Conservation (phyloP, 2,888 invertebrate genomes). For the Meandrusa payeni region DNA sequence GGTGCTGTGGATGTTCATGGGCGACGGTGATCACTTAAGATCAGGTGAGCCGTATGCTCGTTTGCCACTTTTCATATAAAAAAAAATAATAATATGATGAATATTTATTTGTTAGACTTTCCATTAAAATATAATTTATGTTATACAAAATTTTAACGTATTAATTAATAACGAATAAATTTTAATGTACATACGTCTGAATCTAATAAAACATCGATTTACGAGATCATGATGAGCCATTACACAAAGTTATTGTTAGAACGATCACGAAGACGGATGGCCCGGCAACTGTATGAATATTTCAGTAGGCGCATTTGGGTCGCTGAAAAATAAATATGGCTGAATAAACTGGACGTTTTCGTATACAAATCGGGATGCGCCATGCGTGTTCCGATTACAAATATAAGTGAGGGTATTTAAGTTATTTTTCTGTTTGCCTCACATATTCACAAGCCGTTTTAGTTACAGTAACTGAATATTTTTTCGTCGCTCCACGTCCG, state of each 20-base stretch:
- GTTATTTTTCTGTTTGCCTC: constrained; percentile 63
- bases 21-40: too few relatives aligned
- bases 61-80: too few relatives aligned
- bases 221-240: constrained; percentile 40
- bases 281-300: constrained; percentile 74
- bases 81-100: too few relatives aligned
- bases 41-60: too few relatives aligned
- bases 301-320: constrained; percentile 72
- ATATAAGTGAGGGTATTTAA: constrained; percentile 41
- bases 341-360: constrained; percentile 69
- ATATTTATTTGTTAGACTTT: too few relatives aligned
- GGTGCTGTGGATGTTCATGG: too few relatives aligned
- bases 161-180: too few relatives aligned
- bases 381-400: constrained; percentile 63
- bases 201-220: too few relatives aligned
- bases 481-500: too few relatives aligned
- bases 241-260: constrained; percentile 60
- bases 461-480: background rate
- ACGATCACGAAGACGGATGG: constrained; percentile 69
- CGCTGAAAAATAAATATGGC: constrained; percentile 75
- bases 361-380: constrained; percentile 71
- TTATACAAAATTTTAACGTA: too few relatives aligned
- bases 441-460: constrained; percentile 1
- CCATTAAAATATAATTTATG: too few relatives aligned
- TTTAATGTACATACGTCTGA: too few relatives aligned